Evolutionary conservation across 1,140 invertebrate genomes (phyloP), one percentile per base, ranked within the genome.

Genomic region (Apis cerana): DNA sequence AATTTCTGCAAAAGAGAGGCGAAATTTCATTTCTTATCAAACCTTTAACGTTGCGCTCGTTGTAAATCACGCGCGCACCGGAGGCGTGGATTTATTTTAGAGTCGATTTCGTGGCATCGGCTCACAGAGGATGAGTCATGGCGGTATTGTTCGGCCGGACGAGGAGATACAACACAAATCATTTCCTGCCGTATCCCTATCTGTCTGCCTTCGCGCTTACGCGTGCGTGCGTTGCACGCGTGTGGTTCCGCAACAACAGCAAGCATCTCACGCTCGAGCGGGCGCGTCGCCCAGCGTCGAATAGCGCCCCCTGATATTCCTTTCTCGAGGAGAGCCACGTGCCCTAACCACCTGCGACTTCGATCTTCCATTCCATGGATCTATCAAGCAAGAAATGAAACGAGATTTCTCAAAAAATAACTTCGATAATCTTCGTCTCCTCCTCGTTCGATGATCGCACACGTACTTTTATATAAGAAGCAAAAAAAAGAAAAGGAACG

Each of bases 231-330:
- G 67, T 33, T 58, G 68, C 58, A 23, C 76, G 11, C 64, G 50
- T 48, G 67, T 67, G 19, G 62, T 21, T 48, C 70, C 50, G 23
- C 69, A 59, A 65, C 75, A 87, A 17, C 70, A 33, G 4, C 23
- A 85, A 83, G 86, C 86, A 90, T 91, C 90, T 90, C 90, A 91
- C 84, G 89, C 87, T 90, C 83, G 85, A 89, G 86, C 89, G 91
- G 84, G 68, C 85, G 85, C 89, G 82, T 72, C 88, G 83, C 80
- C 86, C 82, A 76, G 61, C 71, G 61, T 80, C 74, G 68, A 81
- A 85, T 87, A 33, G 33, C 27, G 27, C 27, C 27, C 27, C 33
- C 33, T 2, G 33, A 43, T 43, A 43, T 5, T 43, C 33, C 0
- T 43, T 0, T 43, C 33, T 43, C 33, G 33, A 43, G 4, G 33